A percentile compares a stretch with the other conserved stretches of the same genome.
Evolutionary conservation across 2,113 vertebrate species (phyloP).

Genomic region (Sisor rabdophorus): DNA sequence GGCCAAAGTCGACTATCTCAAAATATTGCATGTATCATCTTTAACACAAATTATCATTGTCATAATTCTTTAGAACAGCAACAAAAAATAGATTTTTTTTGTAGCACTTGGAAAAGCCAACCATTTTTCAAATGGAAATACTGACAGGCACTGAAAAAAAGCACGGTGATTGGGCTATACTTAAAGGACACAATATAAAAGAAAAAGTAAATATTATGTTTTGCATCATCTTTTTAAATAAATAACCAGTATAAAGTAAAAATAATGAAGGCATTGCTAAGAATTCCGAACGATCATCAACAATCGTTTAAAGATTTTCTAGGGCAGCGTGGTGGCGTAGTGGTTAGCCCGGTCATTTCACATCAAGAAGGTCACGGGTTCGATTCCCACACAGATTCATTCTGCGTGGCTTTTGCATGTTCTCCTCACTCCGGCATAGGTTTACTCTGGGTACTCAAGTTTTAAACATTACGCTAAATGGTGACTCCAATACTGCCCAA

Average conservation of each 20-base stretch:
- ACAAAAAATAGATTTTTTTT: background rate
- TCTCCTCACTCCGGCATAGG: no score
- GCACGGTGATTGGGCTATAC: background rate
- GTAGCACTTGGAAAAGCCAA: no score
- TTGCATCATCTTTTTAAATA: background rate
- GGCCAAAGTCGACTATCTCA: background rate
- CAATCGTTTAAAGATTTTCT: background rate
- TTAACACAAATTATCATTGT: background rate
- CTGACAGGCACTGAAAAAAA: conserved; percentile 1
- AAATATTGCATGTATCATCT: background rate
- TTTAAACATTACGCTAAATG: no score
- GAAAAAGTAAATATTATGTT: background rate
- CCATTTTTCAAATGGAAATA: background rate
- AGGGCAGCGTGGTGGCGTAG: no score
- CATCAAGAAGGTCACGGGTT: no score
- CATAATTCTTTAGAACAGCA: background rate
- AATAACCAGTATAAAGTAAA: background rate
- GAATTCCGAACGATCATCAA: background rate
- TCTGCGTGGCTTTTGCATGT: no score
- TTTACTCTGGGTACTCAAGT: no score
- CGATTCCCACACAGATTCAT: no score
- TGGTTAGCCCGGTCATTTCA: no score
- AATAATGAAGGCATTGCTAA: background rate
- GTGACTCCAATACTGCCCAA: no score
- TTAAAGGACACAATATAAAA: background rate